These are phyloP conservation scores for Sebastes hubbsi DNA, from an alignment of 2,797 vertebrate genomes.

Conservation along the genomic window DNA sequence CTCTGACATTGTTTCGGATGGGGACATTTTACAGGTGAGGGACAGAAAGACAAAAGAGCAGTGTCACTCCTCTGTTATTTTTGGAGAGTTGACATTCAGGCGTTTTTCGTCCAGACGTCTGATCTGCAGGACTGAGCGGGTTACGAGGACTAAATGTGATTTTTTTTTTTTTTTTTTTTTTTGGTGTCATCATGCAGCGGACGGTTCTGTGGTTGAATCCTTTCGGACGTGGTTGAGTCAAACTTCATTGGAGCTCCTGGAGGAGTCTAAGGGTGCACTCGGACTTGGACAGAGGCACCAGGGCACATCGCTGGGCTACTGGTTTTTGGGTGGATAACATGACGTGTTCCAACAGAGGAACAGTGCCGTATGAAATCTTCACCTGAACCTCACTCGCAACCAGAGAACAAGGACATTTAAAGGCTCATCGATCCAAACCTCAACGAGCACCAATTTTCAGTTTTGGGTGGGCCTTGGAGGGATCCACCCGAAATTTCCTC, in stretches of 20 bases:
- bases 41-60: conserved; percentile 18
- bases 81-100: conserved; percentile 39
- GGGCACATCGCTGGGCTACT: background rate
- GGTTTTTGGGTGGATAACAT: conserved; percentile 37
- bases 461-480: conserved; percentile 41
- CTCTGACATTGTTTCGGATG: conserved; percentile 32
- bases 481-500: conserved; percentile 34
- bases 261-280: background rate
- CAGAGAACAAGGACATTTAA: conserved; percentile 27
- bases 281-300: conserved; percentile 25
- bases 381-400: conserved; percentile 26
- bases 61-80: conserved; percentile 15
- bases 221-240: conserved; percentile 26
- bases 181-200: background rate
- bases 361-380: conserved; percentile 33
- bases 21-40: conserved; percentile 56
- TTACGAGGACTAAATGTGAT: conserved; percentile 33
- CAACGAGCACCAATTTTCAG: background rate
- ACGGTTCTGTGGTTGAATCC: background rate
- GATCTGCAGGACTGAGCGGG: conserved; percentile 15
- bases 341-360: conserved; percentile 31
- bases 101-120: background rate
- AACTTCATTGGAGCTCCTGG: conserved; percentile 54
- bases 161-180: background rate
- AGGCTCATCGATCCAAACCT: conserved; percentile 11